These are phyloP conservation scores for Phlogophora meticulosa DNA, from an alignment of 2,888 invertebrate genomes.

Conservation along the genomic window DNA sequence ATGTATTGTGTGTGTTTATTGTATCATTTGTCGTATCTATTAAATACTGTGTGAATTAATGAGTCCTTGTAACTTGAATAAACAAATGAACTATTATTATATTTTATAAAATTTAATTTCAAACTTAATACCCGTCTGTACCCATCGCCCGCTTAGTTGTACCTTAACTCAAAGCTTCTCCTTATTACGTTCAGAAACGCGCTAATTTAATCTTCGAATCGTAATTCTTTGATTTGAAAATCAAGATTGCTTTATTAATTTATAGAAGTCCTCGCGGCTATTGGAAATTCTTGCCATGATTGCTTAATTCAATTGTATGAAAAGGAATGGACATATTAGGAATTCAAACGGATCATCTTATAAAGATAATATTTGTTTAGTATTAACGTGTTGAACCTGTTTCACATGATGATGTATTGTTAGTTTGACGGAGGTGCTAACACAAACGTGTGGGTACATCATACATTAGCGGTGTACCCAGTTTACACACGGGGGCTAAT, in stretches of 20 bases:
- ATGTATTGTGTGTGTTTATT: too few species aligned
- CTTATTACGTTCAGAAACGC: conserved; percentile 24
- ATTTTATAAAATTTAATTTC: too few species aligned
- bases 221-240: conserved; percentile 40
- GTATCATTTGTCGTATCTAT: too few species aligned
- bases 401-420: conserved; percentile 48
- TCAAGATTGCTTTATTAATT: conserved; percentile 48
- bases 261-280: conserved; percentile 18
- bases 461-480: conserved; percentile 55
- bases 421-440: conserved; percentile 50
- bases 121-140: too few species aligned
- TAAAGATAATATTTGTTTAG: conserved; percentile 18
- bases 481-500: conserved; percentile 54
- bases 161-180: conserved; percentile 4
- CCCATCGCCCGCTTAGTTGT: too few species aligned
- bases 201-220: conserved; percentile 24
- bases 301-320: not conserved
- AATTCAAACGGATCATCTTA: not conserved
- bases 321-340: conserved; percentile 9
- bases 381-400: not conserved
- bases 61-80: too few species aligned
- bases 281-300: conserved; percentile 27
- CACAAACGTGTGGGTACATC: conserved; percentile 34
- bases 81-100: too few species aligned
- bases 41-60: too few species aligned